These are phyloP conservation scores for Ctenopoma multispine DNA, from an alignment of 2,797 vertebrate genomes.

Conservation along the genomic window DNA sequence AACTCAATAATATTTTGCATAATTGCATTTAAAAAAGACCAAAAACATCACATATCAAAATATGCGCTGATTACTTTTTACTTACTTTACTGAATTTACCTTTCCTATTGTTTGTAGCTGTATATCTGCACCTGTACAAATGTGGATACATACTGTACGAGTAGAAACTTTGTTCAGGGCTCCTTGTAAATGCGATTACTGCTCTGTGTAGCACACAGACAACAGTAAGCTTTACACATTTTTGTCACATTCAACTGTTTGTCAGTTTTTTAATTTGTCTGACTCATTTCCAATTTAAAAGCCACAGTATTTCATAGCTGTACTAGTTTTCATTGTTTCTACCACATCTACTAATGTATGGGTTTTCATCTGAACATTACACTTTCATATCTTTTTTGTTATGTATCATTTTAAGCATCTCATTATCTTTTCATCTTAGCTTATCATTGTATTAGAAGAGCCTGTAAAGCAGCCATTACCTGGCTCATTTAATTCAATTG, in stretches of 20 bases:
- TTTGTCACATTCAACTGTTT: neutral
- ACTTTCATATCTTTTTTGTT: neutral
- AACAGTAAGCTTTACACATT: neutral
- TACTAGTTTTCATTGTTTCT: neutral
- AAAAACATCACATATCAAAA: too few relatives aligned
- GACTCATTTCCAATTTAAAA: neutral
- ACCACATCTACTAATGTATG: too few relatives aligned
- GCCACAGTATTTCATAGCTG: neutral
- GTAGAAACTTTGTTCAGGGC: too few relatives aligned
- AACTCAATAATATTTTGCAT: too few relatives aligned
- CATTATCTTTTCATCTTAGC: slow-evolving; percentile 35
- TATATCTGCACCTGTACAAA: too few relatives aligned
- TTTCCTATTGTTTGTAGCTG: too few relatives aligned
- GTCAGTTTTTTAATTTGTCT: neutral
- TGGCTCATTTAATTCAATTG: slow-evolving; percentile 73
- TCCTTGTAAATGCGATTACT: too few relatives aligned
- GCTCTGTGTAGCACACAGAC: neutral
- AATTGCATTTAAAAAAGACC: too few relatives aligned
- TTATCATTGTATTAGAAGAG: slow-evolving; percentile 30
- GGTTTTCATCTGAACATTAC: neutral
- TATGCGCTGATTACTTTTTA: too few relatives aligned
- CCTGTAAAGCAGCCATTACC: slow-evolving; percentile 64
- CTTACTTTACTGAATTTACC: too few relatives aligned
- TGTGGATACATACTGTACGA: too few relatives aligned
- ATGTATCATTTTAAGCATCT: neutral